These are phyloP conservation scores for Myotis davidii DNA, from an alignment of 2,113 vertebrate species.

Conservation along the genomic window DNA sequence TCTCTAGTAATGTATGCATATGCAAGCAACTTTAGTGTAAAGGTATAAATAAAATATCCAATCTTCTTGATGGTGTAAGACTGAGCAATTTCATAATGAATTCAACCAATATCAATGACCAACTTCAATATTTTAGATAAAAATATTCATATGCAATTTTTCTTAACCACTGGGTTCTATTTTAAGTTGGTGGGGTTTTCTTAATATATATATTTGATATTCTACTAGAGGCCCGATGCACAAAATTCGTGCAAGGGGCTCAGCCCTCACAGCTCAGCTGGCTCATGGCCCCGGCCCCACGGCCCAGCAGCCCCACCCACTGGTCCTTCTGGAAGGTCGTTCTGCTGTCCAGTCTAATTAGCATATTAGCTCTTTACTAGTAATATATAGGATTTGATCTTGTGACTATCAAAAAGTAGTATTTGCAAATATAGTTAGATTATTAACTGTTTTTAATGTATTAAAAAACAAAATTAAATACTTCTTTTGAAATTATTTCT, in stretches of 20 bases:
- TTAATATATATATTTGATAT: not conserved
- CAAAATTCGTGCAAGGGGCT: too few species aligned
- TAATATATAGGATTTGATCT: not conserved
- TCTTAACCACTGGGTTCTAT: not conserved
- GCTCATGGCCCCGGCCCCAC: too few species aligned
- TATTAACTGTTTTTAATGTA: not conserved
- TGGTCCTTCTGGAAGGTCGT: too few species aligned
- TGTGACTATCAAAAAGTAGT: not conserved
- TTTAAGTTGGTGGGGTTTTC: not conserved
- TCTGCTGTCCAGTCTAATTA: too few species aligned
- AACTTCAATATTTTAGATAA: not conserved
- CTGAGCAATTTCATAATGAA: not conserved
- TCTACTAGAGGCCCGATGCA: too few species aligned
- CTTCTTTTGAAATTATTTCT: not conserved
- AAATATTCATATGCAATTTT: not conserved
- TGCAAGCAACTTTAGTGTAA: not conserved
- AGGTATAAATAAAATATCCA: not conserved
- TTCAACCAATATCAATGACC: not conserved
- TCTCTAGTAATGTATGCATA: not conserved
- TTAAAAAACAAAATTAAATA: not conserved
- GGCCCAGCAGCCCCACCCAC: too few species aligned
- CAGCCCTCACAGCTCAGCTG: too few species aligned
- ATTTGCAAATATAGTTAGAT: not conserved
- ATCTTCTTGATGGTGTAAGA: not conserved
- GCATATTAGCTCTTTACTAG: too few species aligned